phyloP scores from a whole-genome alignment of 2,888 invertebrate genomes.

The Caenorhabditis becei region DNA sequence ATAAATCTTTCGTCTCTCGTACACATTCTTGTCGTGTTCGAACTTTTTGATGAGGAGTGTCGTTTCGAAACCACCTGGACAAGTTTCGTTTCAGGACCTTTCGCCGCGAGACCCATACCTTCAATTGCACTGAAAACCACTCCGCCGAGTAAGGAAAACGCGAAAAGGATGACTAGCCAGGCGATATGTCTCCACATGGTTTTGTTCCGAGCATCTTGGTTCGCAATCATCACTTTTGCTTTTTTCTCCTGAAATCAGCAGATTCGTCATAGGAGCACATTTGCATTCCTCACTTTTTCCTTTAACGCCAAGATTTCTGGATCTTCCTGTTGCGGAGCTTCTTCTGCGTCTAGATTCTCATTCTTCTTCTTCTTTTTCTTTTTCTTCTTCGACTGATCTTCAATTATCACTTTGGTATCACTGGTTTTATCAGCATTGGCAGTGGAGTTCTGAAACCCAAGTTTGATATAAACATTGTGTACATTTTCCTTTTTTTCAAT shows the following conservation, averaged over 20 bases:
- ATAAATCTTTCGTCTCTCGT: constrained; percentile 66
- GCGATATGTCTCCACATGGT: constrained; percentile 72
- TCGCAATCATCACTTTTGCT: constrained; percentile 65
- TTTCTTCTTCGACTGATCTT: constrained; percentile 53
- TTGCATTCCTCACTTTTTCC: constrained; percentile 29
- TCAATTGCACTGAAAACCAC: constrained; percentile 74
- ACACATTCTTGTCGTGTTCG: constrained; percentile 70
- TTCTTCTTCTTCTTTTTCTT: constrained; percentile 66
- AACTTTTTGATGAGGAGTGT: constrained; percentile 63
- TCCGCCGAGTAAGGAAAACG: constrained; percentile 72
- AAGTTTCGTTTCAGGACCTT: constrained; percentile 14
- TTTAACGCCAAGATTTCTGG: constrained; percentile 42
- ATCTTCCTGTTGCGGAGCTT: constrained; percentile 57
- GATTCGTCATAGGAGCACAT: not conserved
- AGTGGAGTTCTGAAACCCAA: constrained; percentile 15
- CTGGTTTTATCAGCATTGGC: constrained; percentile 21
- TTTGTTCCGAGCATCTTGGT: constrained; percentile 68
- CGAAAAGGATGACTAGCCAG: constrained; percentile 71
- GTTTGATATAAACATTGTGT: no score
- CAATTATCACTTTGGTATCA: constrained; percentile 54
- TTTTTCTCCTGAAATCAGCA: constrained; percentile 36
- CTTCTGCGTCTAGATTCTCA: constrained; percentile 52
- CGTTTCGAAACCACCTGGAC: constrained; percentile 71
- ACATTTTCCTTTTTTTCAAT: no score
- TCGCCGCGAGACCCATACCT: constrained; percentile 52